Conservation (phyloP, 2,797 vertebrate species). For the Sebastes oblongus region DNA sequence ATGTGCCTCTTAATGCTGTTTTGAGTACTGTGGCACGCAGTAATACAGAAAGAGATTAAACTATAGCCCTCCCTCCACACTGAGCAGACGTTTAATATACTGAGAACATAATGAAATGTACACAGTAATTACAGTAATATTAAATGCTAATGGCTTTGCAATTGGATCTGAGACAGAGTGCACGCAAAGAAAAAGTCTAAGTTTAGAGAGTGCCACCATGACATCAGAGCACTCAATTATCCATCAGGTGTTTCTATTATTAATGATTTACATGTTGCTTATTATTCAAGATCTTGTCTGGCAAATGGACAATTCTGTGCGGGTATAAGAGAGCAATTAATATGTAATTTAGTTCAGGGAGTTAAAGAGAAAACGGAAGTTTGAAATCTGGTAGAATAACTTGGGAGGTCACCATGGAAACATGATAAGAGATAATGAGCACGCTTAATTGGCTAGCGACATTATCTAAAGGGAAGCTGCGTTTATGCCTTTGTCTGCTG, state of each 20-base stretch:
- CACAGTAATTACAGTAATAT: constrained; percentile 82
- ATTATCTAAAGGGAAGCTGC: constrained; percentile 19
- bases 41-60: constrained; percentile 81
- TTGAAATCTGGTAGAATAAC: constrained; percentile 16
- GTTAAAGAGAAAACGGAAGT: constrained; percentile 26
- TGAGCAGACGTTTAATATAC: constrained; percentile 76
- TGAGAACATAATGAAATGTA: constrained; percentile 81
- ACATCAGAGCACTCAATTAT: constrained; percentile 25
- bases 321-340: constrained; percentile 37
- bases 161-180: constrained; percentile 66
- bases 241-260: constrained; percentile 53
- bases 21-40: constrained; percentile 82
- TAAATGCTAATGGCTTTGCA: constrained; percentile 73
- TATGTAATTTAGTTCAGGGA: constrained; percentile 24
- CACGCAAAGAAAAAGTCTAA: constrained; percentile 52
- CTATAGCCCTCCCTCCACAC: constrained; percentile 74
- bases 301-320: background rate
- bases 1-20: constrained; percentile 84
- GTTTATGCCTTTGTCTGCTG: background rate
- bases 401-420: constrained; percentile 44
- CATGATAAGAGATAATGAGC: constrained; percentile 20
- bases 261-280: constrained; percentile 25
- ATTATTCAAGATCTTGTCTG: background rate
- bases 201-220: constrained; percentile 31
- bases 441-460: constrained; percentile 36